These are phyloP conservation scores for Neoitamus cyanurus DNA, from an alignment of 2,888 invertebrate species.

Conservation along the genomic window DNA sequence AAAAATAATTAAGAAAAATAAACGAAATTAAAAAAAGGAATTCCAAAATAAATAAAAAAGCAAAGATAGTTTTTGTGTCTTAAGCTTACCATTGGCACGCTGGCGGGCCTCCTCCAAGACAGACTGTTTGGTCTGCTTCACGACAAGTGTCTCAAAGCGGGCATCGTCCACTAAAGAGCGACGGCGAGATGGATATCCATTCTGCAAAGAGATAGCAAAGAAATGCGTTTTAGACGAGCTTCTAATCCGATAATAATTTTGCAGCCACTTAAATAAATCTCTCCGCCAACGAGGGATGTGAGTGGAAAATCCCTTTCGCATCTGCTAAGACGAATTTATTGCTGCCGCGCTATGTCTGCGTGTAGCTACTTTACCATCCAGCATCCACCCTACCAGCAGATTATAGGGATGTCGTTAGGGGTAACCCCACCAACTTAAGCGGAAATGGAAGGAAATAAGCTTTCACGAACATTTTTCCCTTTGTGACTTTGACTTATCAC, in stretches of 20 bases:
- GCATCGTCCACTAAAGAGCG: conserved; percentile 98
- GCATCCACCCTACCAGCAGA: neutral
- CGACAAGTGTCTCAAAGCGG: conserved; percentile 94
- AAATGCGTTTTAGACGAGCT: conserved; percentile 41
- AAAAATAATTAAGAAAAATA: conserved; percentile 52
- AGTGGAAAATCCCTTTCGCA: conserved; percentile 20
- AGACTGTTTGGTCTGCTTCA: conserved; percentile 93
- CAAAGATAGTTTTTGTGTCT: conserved; percentile 28
- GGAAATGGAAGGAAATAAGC: conserved; percentile 50
- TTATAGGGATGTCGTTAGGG: neutral
- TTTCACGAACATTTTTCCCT: conserved; percentile 43
- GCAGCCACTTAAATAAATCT: conserved; percentile 16
- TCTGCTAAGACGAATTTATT: conserved; percentile 43
- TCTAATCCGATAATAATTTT: conserved; percentile 36
- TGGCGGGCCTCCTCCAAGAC: conserved; percentile 91
- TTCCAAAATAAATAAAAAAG: conserved; percentile 53
- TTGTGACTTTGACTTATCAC: conserved; percentile 42
- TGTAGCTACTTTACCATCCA: neutral
- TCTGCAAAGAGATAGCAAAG: conserved; percentile 75
- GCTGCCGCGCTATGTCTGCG: neutral
- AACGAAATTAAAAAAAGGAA: conserved; percentile 53
- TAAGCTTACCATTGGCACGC: conserved; percentile 82
- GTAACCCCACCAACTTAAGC: neutral
- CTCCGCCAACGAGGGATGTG: neutral
- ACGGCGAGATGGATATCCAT: conserved; percentile 95